A percentile compares a stretch with the other conserved stretches of the same genome.
These are phyloP conservation scores for Cercopithecus hamlyni DNA, from an alignment of 2,797 vertebrate genomes.

Conservation along the genomic window DNA sequence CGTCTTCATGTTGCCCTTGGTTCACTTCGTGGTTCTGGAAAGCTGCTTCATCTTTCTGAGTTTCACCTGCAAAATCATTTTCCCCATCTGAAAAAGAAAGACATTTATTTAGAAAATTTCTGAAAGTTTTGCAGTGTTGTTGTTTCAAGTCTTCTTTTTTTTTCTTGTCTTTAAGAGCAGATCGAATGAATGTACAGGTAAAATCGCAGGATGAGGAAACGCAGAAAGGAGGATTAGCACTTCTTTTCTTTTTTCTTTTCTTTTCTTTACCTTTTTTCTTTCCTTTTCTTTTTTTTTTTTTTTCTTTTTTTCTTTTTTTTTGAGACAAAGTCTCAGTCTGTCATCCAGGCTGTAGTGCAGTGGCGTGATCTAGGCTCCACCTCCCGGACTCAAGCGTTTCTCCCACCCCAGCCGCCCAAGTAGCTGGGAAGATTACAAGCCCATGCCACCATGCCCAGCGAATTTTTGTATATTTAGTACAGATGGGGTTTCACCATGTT, in stretches of 20 bases:
- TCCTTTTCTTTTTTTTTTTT: too few relatives aligned
- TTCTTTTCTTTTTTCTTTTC: too few relatives aligned
- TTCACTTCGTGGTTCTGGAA: not conserved
- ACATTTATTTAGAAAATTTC: not conserved
- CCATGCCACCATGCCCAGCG: accelerated
- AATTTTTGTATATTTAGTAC: not conserved
- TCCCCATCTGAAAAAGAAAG: not conserved
- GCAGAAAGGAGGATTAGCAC: not conserved
- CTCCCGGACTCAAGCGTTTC: not conserved
- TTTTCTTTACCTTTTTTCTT: too few relatives aligned
- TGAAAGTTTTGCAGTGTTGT: too few relatives aligned
- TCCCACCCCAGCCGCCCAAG: not conserved
- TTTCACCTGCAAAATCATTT: not conserved
- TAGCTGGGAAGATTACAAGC: not conserved
- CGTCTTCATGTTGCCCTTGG: not conserved
- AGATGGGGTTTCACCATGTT: not conserved
- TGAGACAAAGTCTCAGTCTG: too few relatives aligned
- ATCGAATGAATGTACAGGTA: not conserved
- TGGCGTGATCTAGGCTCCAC: not conserved
- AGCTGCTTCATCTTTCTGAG: not conserved
- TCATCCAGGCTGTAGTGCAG: not conserved
- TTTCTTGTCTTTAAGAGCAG: not conserved
- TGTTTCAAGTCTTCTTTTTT: not conserved
- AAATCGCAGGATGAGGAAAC: not conserved
- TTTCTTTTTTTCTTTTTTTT: too few relatives aligned